Percentiles rank a stretch among this genome's conserved stretches.
These are phyloP conservation scores for Charina bottae DNA, from an alignment of 2,113 vertebrate genomes.

Conservation along the genomic window DNA sequence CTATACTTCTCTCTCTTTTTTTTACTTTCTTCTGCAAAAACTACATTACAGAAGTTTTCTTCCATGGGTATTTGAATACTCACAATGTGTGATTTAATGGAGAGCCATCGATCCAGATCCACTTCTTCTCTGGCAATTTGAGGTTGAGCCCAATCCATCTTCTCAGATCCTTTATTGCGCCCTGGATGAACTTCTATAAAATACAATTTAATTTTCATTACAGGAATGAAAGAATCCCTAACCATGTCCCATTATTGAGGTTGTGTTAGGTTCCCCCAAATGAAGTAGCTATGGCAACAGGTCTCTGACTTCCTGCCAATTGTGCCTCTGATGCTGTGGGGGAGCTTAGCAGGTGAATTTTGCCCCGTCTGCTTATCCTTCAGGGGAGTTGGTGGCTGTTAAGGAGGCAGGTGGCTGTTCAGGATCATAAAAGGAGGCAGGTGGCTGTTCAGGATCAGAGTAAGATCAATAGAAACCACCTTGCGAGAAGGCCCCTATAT, in stretches of 20 bases:
- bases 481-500: not conserved
- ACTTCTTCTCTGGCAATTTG: not conserved
- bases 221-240: not conserved
- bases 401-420: not conserved
- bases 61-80: not conserved
- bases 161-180: fast-evolving
- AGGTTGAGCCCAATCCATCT: not conserved
- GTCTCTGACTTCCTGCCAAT: not conserved
- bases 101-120: not conserved
- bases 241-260: not conserved
- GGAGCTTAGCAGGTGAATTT: not conserved
- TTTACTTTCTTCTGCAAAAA: not conserved
- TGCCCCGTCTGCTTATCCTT: not conserved
- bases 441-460: not conserved
- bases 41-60: not conserved
- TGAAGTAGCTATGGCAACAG: not conserved
- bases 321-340: not conserved
- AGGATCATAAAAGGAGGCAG: too few species aligned
- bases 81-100: not conserved
- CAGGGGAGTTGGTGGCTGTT: not conserved
- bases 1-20: not conserved
- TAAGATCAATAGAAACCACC: not conserved
- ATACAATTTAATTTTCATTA: not conserved
- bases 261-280: not conserved
- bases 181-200: constrained; percentile 18